Base-by-base conservation (phyloP, 2,888 invertebrate species). In the Anaspis maculata region DNA sequence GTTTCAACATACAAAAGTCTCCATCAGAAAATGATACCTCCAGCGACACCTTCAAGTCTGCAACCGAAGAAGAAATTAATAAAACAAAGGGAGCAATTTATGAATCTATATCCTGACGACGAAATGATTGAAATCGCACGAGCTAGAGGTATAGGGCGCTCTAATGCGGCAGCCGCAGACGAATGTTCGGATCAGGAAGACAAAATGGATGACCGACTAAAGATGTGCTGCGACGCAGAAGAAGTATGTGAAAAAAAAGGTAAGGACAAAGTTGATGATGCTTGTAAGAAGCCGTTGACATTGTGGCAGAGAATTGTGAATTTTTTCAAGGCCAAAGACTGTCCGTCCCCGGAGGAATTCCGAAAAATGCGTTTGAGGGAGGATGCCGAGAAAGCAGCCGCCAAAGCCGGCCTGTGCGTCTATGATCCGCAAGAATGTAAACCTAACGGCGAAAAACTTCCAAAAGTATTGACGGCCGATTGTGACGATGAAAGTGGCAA, bases 241-340 rank as follows among this genome's bases (percentile, higher is more conserved):
- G 6, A 10, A 6, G 6, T 3, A 3, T 14, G 11, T 3, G 28
- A 15, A 24, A 4, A 30, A 21, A 3, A 10, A n/a, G n/a, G 9
- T 22, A 32, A 6, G 25, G 21, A 7, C 22, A n/a, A n/a, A n/a
- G n/a, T n/a, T n/a, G n/a, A n/a, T n/a, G n/a, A n/a, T n/a, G n/a
- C n/a, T n/a, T n/a, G n/a, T n/a, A n/a, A n/a, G n/a, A 24, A 24
- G 12, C 9, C 15, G 7, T 14, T 27, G 3, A 35, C 27, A 15
- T 25, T 57, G 2, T 57, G 53, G 54, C 37, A 49, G 13, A 49
- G 27, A 35, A 38, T 63, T 7, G 39, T 52, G 3, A 54, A 58
- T 31, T 64, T 51, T 40, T 63, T 64, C 39, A 57, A 56, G 39
- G 59, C 62, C 1, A 46, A 55, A 37, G 59, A 56, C 1, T 61